phyloP scores from a whole-genome alignment of 2,888 invertebrate genomes.

The Nomada flava region DNA sequence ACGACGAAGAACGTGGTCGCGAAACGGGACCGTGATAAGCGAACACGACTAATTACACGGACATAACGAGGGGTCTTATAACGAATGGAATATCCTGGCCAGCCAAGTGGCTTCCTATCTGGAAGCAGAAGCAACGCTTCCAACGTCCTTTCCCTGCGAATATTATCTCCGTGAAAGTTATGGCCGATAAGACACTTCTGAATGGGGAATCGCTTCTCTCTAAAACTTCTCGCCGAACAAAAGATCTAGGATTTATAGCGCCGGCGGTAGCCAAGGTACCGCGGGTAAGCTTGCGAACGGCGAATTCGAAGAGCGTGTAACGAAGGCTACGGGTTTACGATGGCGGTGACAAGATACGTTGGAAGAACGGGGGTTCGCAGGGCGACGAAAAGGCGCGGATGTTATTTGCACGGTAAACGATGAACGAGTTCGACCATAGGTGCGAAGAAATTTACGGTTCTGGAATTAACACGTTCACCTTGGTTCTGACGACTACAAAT shows the following conservation, averaged over 20 bases:
- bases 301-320: not conserved
- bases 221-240: not conserved
- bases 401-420: conserved; percentile 21
- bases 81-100: conserved; percentile 46
- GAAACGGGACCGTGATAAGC: conserved; percentile 58
- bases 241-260: not conserved
- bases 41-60: conserved; percentile 64
- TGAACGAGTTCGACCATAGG: not conserved
- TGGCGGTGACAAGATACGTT: not conserved
- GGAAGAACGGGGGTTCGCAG: not conserved
- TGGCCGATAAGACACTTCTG: not conserved
- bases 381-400: conserved; percentile 7
- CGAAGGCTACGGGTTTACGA: not conserved
- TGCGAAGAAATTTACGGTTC: conserved; percentile 22
- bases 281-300: not conserved
- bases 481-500: not conserved
- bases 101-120: conserved; percentile 58
- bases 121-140: not conserved
- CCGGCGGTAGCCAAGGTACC: too few relatives aligned
- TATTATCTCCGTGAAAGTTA: conserved; percentile 11
- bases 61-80: conserved; percentile 55
- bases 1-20: conserved; percentile 26
- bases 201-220: not conserved
- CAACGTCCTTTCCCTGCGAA: not conserved
- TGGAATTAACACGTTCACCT: not conserved